phyloP scores from a whole-genome alignment of 1,140 invertebrate species.

The Lasioglossum baleicum region DNA sequence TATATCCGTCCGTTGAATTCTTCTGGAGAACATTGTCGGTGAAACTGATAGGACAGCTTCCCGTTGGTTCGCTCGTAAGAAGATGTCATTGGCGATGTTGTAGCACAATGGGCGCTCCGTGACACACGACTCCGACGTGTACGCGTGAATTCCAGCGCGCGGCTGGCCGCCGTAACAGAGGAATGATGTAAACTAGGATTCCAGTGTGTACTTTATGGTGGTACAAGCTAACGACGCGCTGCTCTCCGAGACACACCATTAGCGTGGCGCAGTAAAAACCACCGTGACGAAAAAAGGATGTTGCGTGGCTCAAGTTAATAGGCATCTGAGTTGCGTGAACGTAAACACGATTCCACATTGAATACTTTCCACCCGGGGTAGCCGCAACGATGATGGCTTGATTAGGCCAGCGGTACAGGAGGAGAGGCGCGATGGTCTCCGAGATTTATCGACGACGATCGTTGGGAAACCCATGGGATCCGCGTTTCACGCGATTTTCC shows the following conservation, averaged over 20 bases:
- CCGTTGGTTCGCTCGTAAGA: neutral
- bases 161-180: neutral
- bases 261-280: conserved; percentile 7
- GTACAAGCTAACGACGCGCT: conserved; percentile 5
- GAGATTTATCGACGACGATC: neutral
- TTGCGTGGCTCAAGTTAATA: conserved; percentile 15
- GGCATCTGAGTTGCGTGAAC: conserved; percentile 4
- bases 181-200: conserved; percentile 42
- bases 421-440: neutral
- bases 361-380: neutral
- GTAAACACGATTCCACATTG: neutral
- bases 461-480: neutral
- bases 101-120: conserved; percentile 1
- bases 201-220: conserved; percentile 26
- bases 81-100: conserved; percentile 11
- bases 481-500: neutral
- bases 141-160: conserved; percentile 19
- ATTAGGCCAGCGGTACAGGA: neutral
- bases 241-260: conserved; percentile 3
- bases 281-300: neutral
- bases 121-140: neutral
- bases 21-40: too few species aligned
- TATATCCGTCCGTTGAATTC: too few species aligned
- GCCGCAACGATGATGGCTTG: conserved; percentile 3
- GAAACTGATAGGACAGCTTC: too few species aligned